Evolutionary conservation across 2,797 vertebrate genomes (phyloP).

Genomic region (Capromys pilorides): DNA sequence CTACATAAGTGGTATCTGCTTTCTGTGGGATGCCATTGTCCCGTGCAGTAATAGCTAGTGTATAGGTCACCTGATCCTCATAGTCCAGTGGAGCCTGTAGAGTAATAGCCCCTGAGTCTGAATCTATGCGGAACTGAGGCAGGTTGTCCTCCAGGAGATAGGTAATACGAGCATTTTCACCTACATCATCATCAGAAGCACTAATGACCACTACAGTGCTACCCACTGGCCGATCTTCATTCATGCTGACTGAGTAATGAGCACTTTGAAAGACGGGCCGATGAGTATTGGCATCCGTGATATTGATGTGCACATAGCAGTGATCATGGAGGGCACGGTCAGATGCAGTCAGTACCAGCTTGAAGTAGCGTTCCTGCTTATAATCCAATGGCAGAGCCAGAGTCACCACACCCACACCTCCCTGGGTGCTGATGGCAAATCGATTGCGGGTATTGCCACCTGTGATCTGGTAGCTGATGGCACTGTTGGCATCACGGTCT

Average conservation of each 20-base stretch:
- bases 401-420: slow-evolving; percentile 93
- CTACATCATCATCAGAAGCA: slow-evolving; percentile 96
- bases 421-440: slow-evolving; percentile 96
- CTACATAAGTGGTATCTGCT: slow-evolving; percentile 97
- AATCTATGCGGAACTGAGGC: slow-evolving; percentile 96
- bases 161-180: slow-evolving; percentile 96
- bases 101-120: slow-evolving; percentile 94
- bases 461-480: slow-evolving; percentile 97
- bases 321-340: slow-evolving; percentile 97
- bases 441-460: slow-evolving; percentile 98
- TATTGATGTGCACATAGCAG: slow-evolving; percentile 97
- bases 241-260: slow-evolving; percentile 97
- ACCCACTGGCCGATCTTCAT: slow-evolving; percentile 94
- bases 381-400: slow-evolving; percentile 97
- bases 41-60: slow-evolving; percentile 96
- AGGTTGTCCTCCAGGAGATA: slow-evolving; percentile 97
- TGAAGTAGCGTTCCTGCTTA: slow-evolving; percentile 97
- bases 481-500: slow-evolving; percentile 97
- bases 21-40: slow-evolving; percentile 99
- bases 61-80: slow-evolving; percentile 98
- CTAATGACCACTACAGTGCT: slow-evolving; percentile 97
- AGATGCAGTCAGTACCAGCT: slow-evolving; percentile 96
- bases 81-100: slow-evolving; percentile 96
- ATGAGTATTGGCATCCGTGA: slow-evolving; percentile 98
- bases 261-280: slow-evolving; percentile 97